A percentile compares a stretch with the other conserved stretches of the same genome.
Conservation (phyloP, 1,140 invertebrate genomes). For the Philotrypesis tridentata region DNA sequence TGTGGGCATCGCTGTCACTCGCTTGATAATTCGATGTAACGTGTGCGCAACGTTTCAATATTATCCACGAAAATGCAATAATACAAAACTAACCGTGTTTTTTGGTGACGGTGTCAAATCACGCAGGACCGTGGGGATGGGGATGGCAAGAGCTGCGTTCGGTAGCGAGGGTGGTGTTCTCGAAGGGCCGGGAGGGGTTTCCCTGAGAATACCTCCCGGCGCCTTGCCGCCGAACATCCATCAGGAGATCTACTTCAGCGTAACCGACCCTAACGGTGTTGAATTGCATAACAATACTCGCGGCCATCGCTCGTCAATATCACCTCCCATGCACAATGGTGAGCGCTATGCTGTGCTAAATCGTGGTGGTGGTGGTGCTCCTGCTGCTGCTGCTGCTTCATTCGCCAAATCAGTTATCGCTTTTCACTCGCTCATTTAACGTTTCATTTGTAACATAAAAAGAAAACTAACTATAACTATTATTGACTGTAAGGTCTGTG, state of each 20-base stretch:
- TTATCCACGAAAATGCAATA: no score
- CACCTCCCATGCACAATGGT: constrained; percentile 69
- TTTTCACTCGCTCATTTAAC: background rate
- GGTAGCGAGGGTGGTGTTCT: constrained; percentile 87
- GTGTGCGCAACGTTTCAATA: no score
- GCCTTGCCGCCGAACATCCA: constrained; percentile 86
- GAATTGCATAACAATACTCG: constrained; percentile 76
- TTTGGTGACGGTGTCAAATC: constrained; percentile 58
- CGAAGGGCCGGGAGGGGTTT: constrained; percentile 91
- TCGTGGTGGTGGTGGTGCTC: constrained; percentile 35
- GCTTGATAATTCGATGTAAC: background rate
- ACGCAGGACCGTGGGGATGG: constrained; percentile 63
- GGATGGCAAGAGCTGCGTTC: constrained; percentile 81
- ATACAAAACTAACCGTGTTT: constrained; percentile 45
- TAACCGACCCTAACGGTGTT: constrained; percentile 82
- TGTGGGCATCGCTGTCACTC: background rate
- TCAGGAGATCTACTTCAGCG: constrained; percentile 97
- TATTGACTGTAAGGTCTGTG: no score
- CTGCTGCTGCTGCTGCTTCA: background rate
- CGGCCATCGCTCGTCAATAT: constrained; percentile 64
- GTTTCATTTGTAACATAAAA: background rate
- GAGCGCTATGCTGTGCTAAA: constrained; percentile 53
- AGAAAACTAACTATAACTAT: no score
- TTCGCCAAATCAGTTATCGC: background rate
- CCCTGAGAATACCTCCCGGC: constrained; percentile 89